A percentile compares a stretch with the other conserved stretches of the same genome.
These are phyloP conservation scores for Lacerta bilineata DNA, from an alignment of 2,797 vertebrate species.

Conservation along the genomic window DNA sequence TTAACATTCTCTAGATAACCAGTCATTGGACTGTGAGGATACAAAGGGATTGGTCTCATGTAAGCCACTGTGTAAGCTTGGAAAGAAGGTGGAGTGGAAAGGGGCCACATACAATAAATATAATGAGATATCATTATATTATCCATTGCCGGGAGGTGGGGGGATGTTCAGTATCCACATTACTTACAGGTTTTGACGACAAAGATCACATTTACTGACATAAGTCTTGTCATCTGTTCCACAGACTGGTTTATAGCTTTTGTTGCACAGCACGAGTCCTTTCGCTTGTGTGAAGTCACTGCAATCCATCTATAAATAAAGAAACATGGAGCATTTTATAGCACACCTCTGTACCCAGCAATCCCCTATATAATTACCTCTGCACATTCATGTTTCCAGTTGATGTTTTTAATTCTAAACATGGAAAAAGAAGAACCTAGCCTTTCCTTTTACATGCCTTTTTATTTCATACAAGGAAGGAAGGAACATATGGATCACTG, in stretches of 20 bases:
- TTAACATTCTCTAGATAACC: background rate
- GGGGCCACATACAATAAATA: background rate
- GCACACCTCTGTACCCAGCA: too few species aligned
- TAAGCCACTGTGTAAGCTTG: too few species aligned
- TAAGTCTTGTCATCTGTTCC: slow-evolving; percentile 61
- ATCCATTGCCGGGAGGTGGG: background rate
- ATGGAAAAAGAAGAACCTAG: too few species aligned
- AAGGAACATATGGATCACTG: too few species aligned
- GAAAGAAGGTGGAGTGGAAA: background rate
- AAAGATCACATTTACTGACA: slow-evolving; percentile 50
- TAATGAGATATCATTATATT: background rate
- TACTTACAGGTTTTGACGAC: slow-evolving; percentile 62
- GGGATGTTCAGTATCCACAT: fast-evolving
- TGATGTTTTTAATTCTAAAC: too few species aligned
- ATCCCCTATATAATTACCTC: too few species aligned
- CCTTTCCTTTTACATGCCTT: too few species aligned
- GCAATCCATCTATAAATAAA: background rate
- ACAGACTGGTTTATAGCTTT: slow-evolving; percentile 38
- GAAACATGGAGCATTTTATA: background rate
- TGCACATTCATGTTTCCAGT: too few species aligned
- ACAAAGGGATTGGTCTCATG: background rate
- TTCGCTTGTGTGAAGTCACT: background rate
- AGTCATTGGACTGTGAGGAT: background rate
- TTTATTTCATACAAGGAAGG: too few species aligned
- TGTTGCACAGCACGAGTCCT: slow-evolving; percentile 34